phyloP scores from a whole-genome alignment of 2,888 invertebrate species.

The Drosophila pseudotalamancana region DNA sequence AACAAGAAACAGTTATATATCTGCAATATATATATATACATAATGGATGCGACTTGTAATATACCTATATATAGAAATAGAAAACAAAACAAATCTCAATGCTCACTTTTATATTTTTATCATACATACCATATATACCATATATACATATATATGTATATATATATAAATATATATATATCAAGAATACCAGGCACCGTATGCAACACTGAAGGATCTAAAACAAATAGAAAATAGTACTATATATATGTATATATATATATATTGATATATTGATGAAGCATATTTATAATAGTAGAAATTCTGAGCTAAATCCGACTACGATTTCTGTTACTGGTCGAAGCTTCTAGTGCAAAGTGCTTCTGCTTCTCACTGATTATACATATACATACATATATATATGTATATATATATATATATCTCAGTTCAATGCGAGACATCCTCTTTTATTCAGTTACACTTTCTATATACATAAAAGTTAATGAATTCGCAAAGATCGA shows the following conservation, averaged over 20 bases:
- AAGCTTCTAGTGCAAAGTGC: constrained; percentile 53
- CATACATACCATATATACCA: constrained; percentile 70
- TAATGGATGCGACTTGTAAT: constrained; percentile 55
- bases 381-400: not conserved
- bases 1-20: constrained; percentile 79
- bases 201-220: constrained; percentile 59
- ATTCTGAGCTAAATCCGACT: not conserved
- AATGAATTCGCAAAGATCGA: constrained; percentile 74
- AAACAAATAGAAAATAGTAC: not conserved
- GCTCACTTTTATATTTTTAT: constrained; percentile 80
- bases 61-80: constrained; percentile 42
- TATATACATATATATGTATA: not conserved
- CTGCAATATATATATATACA: constrained; percentile 63
- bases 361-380: constrained; percentile 37
- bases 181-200: constrained; percentile 66
- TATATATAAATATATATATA: constrained; percentile 34
- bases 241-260: not conserved
- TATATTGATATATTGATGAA: constrained; percentile 30
- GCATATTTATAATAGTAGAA: constrained; percentile 29
- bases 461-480: constrained; percentile 10
- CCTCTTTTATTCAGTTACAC: not conserved
- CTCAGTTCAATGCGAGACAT: constrained; percentile 57
- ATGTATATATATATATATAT: not conserved
- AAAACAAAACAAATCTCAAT: constrained; percentile 57
- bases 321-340: constrained; percentile 11